Percentiles rank a stretch among this genome's conserved stretches.
phyloP scores from a whole-genome alignment of 2,888 invertebrate species.

The Andricus curvator region DNA sequence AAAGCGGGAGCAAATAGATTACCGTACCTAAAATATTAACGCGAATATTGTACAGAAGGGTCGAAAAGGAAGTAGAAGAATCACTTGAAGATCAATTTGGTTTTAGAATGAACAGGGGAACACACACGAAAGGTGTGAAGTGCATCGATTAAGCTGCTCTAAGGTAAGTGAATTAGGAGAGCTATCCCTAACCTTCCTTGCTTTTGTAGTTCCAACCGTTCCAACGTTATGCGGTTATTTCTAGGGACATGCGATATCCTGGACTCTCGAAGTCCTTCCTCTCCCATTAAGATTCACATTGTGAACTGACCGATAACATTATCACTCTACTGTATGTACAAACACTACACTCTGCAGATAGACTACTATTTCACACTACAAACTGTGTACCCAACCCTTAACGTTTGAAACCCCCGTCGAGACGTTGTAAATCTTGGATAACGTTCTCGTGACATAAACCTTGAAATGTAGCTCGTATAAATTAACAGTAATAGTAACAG shows the following conservation, averaged over 20 bases:
- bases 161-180: slow-evolving; percentile 60
- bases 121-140: slow-evolving; percentile 11
- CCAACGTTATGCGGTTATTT: slow-evolving; percentile 58
- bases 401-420: slow-evolving; percentile 29
- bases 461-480: slow-evolving; percentile 29
- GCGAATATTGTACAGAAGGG: no score
- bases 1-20: no score
- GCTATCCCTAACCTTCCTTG: slow-evolving; percentile 59
- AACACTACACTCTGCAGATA: neutral
- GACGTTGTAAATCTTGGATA: slow-evolving; percentile 34
- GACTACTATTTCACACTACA: neutral
- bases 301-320: slow-evolving; percentile 29
- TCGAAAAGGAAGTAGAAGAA: no score
- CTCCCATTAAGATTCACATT: slow-evolving; percentile 25
- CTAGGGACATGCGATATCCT: slow-evolving; percentile 61
- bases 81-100: no score
- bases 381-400: slow-evolving; percentile 24
- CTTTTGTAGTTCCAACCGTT: slow-evolving; percentile 56
- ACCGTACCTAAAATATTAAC: no score
- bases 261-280: slow-evolving; percentile 19
- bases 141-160: slow-evolving; percentile 53
- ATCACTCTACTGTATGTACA: slow-evolving; percentile 18
- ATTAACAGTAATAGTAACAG: slow-evolving; percentile 28
- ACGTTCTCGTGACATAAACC: slow-evolving; percentile 30
- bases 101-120: no score